These are phyloP conservation scores for Callorhinus ursinus DNA, from an alignment of 2,113 vertebrate genomes.

Conservation along the genomic window DNA sequence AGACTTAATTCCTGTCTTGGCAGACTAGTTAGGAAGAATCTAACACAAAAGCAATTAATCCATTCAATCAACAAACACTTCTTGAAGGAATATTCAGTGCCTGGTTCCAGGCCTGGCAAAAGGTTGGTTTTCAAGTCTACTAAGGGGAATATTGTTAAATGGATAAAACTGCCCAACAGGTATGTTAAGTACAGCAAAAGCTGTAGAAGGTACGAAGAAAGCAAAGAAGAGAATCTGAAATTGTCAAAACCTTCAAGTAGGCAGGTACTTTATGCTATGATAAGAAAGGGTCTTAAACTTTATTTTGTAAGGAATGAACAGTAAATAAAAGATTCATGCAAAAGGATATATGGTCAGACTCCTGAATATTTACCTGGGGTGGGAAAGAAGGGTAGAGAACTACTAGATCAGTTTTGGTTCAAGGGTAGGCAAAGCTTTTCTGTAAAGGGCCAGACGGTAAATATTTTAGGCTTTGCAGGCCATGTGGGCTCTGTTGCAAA, in stretches of 20 bases:
- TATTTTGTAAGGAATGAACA: neutral
- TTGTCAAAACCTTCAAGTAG: neutral
- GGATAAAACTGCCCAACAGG: neutral
- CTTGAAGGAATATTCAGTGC: neutral
- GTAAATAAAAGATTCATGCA: neutral
- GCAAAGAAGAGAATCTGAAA: neutral
- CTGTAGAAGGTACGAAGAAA: neutral
- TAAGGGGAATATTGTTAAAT: neutral
- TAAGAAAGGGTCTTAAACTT: neutral
- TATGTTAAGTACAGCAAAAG: neutral
- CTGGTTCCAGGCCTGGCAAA: neutral
- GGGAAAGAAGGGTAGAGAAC: neutral
- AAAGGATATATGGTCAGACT: neutral
- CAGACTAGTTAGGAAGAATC: neutral
- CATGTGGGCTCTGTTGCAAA: neutral
- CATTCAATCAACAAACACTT: neutral
- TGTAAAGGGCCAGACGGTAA: neutral
- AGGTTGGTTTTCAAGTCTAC: neutral
- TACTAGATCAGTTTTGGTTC: neutral
- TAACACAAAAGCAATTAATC: conserved; percentile 36
- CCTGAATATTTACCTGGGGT: neutral
- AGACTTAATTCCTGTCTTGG: neutral
- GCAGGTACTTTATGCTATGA: neutral
- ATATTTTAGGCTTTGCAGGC: neutral
- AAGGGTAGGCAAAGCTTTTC: neutral